These are phyloP conservation scores for Chelonia mydas DNA, from an alignment of 2,797 vertebrate genomes.

Conservation along the genomic window DNA sequence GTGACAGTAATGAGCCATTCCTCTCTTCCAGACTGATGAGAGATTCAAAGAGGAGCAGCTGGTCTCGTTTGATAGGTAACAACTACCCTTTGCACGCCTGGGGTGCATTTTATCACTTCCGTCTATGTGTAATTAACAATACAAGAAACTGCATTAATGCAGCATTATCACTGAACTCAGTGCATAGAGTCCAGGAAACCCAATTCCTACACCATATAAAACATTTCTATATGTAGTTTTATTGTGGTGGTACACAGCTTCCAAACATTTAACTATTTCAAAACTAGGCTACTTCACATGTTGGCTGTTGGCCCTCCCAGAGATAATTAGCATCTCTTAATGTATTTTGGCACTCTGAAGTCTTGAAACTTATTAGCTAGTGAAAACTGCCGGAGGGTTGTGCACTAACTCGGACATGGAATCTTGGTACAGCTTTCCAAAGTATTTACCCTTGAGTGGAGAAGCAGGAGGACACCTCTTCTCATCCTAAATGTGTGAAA, in stretches of 20 bases:
- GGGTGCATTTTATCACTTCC: background rate
- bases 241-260: background rate
- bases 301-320: background rate
- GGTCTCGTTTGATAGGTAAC: conserved; percentile 95
- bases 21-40: conserved; percentile 87
- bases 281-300: background rate
- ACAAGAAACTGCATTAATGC: background rate
- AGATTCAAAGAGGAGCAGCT: conserved; percentile 90
- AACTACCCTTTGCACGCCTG: background rate
- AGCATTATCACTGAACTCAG: background rate
- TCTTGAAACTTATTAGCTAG: background rate
- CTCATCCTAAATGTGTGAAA: background rate
- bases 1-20: background rate
- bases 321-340: background rate
- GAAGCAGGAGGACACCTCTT: background rate
- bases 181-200: background rate
- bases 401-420: background rate
- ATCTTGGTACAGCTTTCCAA: background rate
- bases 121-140: background rate
- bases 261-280: background rate
- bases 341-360: background rate
- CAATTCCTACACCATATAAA: background rate
- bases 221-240: no score
- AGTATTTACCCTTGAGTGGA: background rate
- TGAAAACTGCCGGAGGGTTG: background rate